phyloP scores from a whole-genome alignment of 1,140 invertebrate genomes.

The Drosophila seguyi region DNA sequence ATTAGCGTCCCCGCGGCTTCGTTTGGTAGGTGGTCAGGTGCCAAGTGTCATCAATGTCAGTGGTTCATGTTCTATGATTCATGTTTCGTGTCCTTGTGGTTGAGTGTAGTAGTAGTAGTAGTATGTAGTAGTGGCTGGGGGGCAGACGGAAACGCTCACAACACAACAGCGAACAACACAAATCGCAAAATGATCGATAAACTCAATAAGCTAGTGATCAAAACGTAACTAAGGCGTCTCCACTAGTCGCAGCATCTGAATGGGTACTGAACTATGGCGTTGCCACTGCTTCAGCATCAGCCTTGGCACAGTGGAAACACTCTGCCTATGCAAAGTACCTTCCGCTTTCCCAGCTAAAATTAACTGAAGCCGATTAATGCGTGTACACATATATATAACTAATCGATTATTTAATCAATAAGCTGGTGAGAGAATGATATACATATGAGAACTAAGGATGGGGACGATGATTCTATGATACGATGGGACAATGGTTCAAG shows the following conservation, averaged over 20 bases:
- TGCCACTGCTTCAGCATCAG: conserved; percentile 8
- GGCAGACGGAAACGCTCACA: conserved; percentile 43
- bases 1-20: conserved; percentile 34
- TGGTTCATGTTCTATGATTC: conserved; percentile 15
- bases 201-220: conserved; percentile 32
- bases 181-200: conserved; percentile 62
- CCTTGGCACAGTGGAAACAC: not conserved
- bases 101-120: conserved; percentile 12
- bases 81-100: conserved; percentile 27
- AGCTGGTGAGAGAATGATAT: too few relatives aligned
- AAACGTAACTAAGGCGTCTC: conserved; percentile 13
- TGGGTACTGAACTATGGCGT: conserved; percentile 12
- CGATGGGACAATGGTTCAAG: conserved; percentile 2
- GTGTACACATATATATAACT: conserved; percentile 2
- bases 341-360: not conserved
- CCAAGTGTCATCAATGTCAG: not conserved
- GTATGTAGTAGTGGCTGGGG: too few relatives aligned
- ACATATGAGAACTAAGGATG: conserved; percentile 12
- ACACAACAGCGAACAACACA: conserved; percentile 81
- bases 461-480: not conserved
- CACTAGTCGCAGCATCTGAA: conserved; percentile 24
- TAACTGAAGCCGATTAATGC: not conserved
- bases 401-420: conserved; percentile 18
- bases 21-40: conserved; percentile 15
- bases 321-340: not conserved